A percentile compares a stretch with the other conserved stretches of the same genome.
Evolutionary conservation across 2,113 vertebrate genomes (phyloP).

Genomic region (Raphicerus campestris): DNA sequence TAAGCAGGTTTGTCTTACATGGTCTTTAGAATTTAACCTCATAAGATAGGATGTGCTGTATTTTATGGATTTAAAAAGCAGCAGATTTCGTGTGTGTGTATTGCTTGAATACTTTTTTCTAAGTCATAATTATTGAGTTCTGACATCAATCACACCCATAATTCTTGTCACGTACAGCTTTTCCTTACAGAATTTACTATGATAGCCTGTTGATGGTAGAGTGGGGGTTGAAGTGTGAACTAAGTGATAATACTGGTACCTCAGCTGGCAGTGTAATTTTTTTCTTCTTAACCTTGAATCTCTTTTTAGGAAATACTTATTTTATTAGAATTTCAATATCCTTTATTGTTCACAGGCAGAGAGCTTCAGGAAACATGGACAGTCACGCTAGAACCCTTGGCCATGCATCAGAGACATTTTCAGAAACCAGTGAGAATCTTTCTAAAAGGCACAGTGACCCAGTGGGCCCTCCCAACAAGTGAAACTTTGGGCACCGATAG

Average conservation of each 20-base stretch:
- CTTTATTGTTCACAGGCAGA: slow-evolving; percentile 64
- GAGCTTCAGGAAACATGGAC: slow-evolving; percentile 76
- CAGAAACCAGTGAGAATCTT: slow-evolving; percentile 80
- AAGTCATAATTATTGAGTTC: neutral
- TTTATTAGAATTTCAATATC: slow-evolving; percentile 12
- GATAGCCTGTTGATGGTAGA: neutral
- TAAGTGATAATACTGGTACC: neutral
- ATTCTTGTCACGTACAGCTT: neutral
- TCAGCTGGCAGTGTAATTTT: neutral
- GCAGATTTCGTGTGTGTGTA: neutral
- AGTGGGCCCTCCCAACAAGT: slow-evolving; percentile 78
- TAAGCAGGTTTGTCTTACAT: neutral
- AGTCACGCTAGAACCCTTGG: slow-evolving; percentile 85
- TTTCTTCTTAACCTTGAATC: slow-evolving; percentile 15
- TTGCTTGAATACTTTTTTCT: neutral
- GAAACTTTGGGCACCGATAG: slow-evolving; percentile 78
- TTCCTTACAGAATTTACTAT: neutral
- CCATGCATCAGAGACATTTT: slow-evolving; percentile 80
- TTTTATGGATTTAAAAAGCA: neutral
- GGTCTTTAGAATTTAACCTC: slow-evolving; percentile 12
- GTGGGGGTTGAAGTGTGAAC: neutral
- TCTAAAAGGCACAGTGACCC: slow-evolving; percentile 80
- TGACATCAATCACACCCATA: neutral
- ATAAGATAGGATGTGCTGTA: neutral
- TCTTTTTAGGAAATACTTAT: neutral